Evolutionary conservation across 2,888 invertebrate species (phyloP), one percentile per base, ranked within the genome.

Genomic region (Machimus atricapillus): DNA sequence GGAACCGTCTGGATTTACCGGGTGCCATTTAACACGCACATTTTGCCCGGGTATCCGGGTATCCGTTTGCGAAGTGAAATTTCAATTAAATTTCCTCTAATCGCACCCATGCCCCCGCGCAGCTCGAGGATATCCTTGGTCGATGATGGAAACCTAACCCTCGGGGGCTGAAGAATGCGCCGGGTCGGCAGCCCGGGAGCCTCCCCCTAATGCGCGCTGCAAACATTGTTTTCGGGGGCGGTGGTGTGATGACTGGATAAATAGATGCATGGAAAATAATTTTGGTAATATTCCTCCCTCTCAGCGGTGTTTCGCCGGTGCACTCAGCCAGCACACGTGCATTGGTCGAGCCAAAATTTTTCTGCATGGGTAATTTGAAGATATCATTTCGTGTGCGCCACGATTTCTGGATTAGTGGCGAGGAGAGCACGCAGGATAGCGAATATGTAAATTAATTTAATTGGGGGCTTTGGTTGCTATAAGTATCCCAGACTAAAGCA

Each of bases 71-170:
- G 8, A 43, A 86, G 78, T 78, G 43, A 86, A 86, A 86, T 86
- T 86, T 86, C 86, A 86, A 86, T 86, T 86, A 86, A 86, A 86
- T 86, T 86, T 86, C 78, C 37, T 77, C 56, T 78, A 66, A 78
- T 78, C 78, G 77, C 79, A 40, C 66, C 58, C 40, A n/a, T n/a
- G 56, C 43, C 40, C 58, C 40, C 40, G 78, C 43, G 40, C 43
- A 43, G 27, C 58, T 31, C 23, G 43, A 43, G 46, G 8, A 43
- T 2, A 19, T 85, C 43, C 23, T 19, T 8, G 43, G 74, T 46
- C 66, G 52, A 46, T 85, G 52, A 46, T 85, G 74, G 73, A 85
- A 74, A 85, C 37, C 9, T 58, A 31, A 43, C 43, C 37, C 40
- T 74, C 74, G 23, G 27, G 46, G 40, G 43, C 27, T 46, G 8